Conservation (phyloP, 2,113 vertebrate genomes). For the Myotis brandtii region DNA sequence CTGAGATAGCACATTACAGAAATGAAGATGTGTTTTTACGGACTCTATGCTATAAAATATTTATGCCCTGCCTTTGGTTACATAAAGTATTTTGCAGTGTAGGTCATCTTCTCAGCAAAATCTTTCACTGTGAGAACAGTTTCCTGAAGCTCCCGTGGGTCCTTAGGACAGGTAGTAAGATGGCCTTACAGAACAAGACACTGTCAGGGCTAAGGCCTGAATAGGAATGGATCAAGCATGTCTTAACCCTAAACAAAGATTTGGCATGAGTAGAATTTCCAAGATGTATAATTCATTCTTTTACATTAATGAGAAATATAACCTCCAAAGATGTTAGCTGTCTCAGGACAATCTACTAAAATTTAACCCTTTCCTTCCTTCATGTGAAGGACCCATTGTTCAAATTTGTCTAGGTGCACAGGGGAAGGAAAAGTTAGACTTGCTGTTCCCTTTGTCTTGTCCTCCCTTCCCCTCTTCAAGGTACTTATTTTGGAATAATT, state of each 20-base stretch:
- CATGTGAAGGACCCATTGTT: background rate
- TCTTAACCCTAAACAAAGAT: constrained; percentile 81
- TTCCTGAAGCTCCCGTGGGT: constrained; percentile 66
- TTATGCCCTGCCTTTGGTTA: constrained; percentile 82
- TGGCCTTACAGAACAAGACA: constrained; percentile 53
- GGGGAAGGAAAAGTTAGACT: background rate
- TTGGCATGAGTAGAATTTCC: constrained; percentile 67
- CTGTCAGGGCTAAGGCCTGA: constrained; percentile 71
- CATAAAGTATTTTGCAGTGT: constrained; percentile 77
- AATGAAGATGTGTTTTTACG: constrained; percentile 80
- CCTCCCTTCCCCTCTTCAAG: background rate
- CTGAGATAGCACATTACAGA: constrained; percentile 77
- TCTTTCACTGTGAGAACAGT: constrained; percentile 67
- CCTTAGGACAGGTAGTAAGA: constrained; percentile 56
- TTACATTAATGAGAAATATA: constrained; percentile 77
- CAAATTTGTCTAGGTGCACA: background rate
- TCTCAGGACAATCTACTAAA: constrained; percentile 48
- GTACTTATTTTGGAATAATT: background rate
- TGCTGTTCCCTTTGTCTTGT: background rate
- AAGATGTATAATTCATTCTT: constrained; percentile 80
- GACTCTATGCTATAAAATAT: constrained; percentile 83
- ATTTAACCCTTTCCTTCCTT: constrained; percentile 73
- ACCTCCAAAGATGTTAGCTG: constrained; percentile 65
- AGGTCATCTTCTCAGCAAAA: constrained; percentile 80
- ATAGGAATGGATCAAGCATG: constrained; percentile 80